Base-by-base conservation (phyloP, 2,888 invertebrate species). In the Papilio demoleus region DNA sequence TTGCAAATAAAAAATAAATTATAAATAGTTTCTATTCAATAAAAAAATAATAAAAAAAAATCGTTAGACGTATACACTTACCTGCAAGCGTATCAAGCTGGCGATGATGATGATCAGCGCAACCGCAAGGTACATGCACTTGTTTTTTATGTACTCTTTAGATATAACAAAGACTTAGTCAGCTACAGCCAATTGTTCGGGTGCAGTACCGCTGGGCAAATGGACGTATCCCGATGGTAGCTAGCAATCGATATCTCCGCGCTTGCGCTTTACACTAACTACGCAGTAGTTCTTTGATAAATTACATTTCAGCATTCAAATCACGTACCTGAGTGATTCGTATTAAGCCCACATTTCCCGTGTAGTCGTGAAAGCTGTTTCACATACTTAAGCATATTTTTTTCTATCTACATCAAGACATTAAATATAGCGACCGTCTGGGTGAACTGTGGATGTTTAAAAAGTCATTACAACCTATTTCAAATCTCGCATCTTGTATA, bases 81-180 rank as follows among this genome's bases (percentile, higher is more conserved):
- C 31, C 31, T 31, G 31, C 31, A 31, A 31, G 3, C 31, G 31
- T 31, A 31, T 47, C 19, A 11, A 47, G 19, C 22, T 22, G 71
- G 92, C 92, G 74, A 92, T 84, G 66, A 92, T 88, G 73, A 92
- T 90, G 75, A 92, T 91, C 75, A 92, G 77, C 78, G 92, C 91
- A 86, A 92, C 91, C 67, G 92, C 92, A 75, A 92, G 86, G 88
- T 92, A 92, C 92, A 92, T 92, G 85, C 88, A 88, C 85, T 78
- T 81, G 81, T 74, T 84, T 81, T 79, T 75, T 71, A 73, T 73
- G 75, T 68, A 76, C 75, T 78, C 68, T 71, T 64, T 47, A 60
- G 31, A 59, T 63, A 70, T 62, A 45, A 47, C 17, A 68, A 66
- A 45, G 19, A 24, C 71, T 70, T 60, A 68, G 53, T n/a, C 53